A percentile compares a stretch with the other conserved stretches of the same genome.
These are phyloP conservation scores for Hemaris fuciformis DNA, from an alignment of 2,888 invertebrate genomes.

Conservation along the genomic window DNA sequence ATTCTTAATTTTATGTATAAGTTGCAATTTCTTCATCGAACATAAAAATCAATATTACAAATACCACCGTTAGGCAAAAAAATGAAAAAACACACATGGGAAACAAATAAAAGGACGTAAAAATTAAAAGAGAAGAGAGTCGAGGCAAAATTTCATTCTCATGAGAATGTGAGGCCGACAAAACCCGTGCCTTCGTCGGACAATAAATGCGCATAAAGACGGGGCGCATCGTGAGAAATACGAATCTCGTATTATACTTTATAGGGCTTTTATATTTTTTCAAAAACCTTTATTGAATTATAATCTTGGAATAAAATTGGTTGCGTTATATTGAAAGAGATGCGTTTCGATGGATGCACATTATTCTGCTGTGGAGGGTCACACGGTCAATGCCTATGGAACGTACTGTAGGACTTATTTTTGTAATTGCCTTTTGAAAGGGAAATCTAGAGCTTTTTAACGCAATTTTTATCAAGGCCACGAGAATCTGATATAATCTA, in stretches of 20 bases:
- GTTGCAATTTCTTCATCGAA: background rate
- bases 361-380: background rate
- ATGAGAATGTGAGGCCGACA: slow-evolving; percentile 6
- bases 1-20: background rate
- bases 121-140: background rate
- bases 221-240: slow-evolving; percentile 8
- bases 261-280: slow-evolving; percentile 5
- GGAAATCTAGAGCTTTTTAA: too few relatives aligned
- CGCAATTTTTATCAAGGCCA: too few relatives aligned
- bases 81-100: background rate
- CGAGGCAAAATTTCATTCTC: slow-evolving; percentile 7
- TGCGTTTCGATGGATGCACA: background rate
- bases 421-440: background rate
- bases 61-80: slow-evolving; percentile 2
- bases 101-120: slow-evolving; percentile 1
- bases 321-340: background rate
- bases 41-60: background rate
- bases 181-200: slow-evolving; percentile 1
- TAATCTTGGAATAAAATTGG: slow-evolving; percentile 1
- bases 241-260: slow-evolving; percentile 2
- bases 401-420: background rate
- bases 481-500: too few relatives aligned
- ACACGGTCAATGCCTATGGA: background rate
- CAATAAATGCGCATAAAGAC: slow-evolving; percentile 5
- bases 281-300: slow-evolving; percentile 8